Evolutionary conservation across 1,140 invertebrate species (phyloP).

Genomic region (Diorhabda elongata): DNA sequence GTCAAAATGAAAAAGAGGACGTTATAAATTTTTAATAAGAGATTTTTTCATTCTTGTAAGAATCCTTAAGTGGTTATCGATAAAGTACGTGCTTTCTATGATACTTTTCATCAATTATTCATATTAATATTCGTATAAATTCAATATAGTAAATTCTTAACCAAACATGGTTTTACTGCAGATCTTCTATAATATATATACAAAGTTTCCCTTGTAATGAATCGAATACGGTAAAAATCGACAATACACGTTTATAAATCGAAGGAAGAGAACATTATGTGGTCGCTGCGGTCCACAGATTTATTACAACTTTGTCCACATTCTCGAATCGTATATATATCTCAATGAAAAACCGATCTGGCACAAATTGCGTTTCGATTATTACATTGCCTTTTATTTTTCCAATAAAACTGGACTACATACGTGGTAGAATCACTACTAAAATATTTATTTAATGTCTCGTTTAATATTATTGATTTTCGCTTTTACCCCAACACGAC

Average conservation of each 20-base stretch:
- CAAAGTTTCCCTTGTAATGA: background rate
- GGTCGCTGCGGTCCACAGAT: constrained; percentile 39
- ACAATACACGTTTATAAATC: constrained; percentile 19
- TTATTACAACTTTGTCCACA: constrained; percentile 37
- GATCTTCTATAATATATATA: background rate
- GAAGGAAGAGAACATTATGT: constrained; percentile 19
- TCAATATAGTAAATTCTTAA: too few species aligned
- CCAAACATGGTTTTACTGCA: background rate
- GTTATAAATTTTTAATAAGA: too few species aligned
- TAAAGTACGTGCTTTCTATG: too few species aligned
- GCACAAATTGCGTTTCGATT: constrained; percentile 15
- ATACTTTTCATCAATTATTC: too few species aligned
- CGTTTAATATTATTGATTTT: too few species aligned
- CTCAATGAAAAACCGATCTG: constrained; percentile 14
- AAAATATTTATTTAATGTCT: background rate
- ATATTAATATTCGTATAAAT: too few species aligned
- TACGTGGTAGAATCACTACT: constrained; percentile 4
- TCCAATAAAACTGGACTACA: background rate
- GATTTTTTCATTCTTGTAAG: too few species aligned
- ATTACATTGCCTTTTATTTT: constrained; percentile 13
- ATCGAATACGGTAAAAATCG: background rate
- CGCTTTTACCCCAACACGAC: too few species aligned
- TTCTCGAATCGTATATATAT: constrained; percentile 14
- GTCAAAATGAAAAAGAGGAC: too few species aligned
- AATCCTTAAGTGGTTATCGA: too few species aligned